Percentiles rank a stretch among this genome's conserved stretches.
These are phyloP conservation scores for Accipiter badius DNA, from an alignment of 2,797 vertebrate genomes.

Conservation along the genomic window DNA sequence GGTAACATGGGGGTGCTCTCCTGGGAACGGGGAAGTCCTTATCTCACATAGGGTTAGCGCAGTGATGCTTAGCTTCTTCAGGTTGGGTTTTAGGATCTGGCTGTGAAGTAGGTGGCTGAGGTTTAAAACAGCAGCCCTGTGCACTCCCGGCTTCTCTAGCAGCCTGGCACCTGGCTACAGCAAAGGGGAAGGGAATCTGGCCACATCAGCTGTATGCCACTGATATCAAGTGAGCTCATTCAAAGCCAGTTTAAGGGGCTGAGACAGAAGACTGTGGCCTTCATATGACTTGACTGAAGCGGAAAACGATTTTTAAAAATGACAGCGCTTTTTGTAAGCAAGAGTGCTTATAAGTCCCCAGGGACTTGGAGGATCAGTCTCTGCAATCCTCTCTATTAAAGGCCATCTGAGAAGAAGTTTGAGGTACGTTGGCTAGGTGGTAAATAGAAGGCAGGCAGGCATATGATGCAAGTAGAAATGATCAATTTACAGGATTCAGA, in stretches of 20 bases:
- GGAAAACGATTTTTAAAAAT: neutral
- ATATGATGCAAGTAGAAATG: neutral
- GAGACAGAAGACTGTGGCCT: neutral
- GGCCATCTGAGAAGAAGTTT: neutral
- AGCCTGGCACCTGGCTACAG: neutral
- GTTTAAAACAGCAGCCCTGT: neutral
- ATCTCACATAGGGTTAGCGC: rapidly evolving
- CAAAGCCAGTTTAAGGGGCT: neutral
- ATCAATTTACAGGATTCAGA: neutral
- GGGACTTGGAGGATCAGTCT: neutral
- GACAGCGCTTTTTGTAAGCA: neutral
- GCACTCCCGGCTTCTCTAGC: neutral
- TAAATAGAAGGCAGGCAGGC: neutral
- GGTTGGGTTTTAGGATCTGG: neutral
- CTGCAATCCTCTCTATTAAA: neutral
- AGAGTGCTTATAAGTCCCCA: neutral
- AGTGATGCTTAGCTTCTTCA: neutral
- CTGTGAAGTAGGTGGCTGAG: neutral
- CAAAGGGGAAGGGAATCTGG: neutral
- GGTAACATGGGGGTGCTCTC: neutral
- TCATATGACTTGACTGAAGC: neutral
- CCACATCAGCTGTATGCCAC: neutral
- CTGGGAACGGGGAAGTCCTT: rapidly evolving
- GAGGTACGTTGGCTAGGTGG: neutral
- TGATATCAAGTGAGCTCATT: neutral